phyloP scores from a whole-genome alignment of 2,113 vertebrate species.

The Ochotona curzoniae region DNA sequence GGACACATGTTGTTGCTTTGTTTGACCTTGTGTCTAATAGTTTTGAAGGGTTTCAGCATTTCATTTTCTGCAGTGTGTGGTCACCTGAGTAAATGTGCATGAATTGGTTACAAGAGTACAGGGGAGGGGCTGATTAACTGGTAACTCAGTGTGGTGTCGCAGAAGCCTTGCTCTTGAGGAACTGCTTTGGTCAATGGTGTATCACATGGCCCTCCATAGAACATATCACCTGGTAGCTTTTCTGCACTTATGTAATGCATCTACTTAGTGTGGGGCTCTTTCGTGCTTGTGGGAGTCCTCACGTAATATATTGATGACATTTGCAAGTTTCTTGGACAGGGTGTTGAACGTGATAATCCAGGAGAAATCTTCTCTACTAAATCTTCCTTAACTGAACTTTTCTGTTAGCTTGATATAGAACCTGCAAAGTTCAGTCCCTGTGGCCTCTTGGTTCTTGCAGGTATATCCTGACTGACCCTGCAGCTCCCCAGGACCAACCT shows the following conservation, averaged over 20 bases:
- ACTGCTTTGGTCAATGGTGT: not conserved
- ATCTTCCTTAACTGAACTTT: not conserved
- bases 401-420: not conserved
- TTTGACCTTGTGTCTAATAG: not conserved
- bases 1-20: not conserved
- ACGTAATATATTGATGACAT: not conserved
- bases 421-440: not conserved
- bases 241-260: not conserved
- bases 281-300: not conserved
- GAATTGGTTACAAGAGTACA: not conserved
- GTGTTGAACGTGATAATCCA: not conserved
- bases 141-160: not conserved
- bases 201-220: not conserved
- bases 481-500: not conserved
- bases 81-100: not conserved
- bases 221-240: not conserved
- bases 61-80: fast-evolving
- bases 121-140: not conserved
- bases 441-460: not conserved
- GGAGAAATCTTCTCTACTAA: not conserved
- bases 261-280: not conserved
- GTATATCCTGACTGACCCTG: not conserved
- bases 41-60: not conserved
- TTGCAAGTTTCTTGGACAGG: not conserved
- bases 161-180: not conserved